Percentiles rank a stretch among this genome's conserved stretches.
Evolutionary conservation across 2,113 vertebrate genomes (phyloP).

Genomic region (Sialia sialis): DNA sequence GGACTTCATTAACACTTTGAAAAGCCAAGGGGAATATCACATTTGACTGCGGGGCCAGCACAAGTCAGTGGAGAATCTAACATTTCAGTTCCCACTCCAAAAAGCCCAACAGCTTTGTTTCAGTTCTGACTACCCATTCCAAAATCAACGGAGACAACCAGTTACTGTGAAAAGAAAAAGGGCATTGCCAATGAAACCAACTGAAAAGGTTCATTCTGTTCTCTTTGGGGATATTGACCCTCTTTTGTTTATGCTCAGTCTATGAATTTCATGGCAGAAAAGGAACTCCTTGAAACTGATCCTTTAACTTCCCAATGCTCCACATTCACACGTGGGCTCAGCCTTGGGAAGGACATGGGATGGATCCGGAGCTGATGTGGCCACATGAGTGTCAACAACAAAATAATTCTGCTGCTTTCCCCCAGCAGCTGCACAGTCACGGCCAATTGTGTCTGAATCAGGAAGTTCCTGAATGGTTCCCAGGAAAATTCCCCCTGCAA

Average conservation of each 20-base stretch:
- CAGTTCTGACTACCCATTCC: background rate
- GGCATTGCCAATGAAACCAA: background rate
- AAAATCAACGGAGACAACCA: conserved; percentile 18
- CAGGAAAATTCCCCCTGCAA: background rate
- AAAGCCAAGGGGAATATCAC: conserved; percentile 46
- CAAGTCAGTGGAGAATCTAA: conserved; percentile 29
- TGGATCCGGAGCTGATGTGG: background rate
- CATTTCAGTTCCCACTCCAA: conserved; percentile 24
- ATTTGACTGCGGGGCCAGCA: background rate
- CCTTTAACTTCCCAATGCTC: background rate
- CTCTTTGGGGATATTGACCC: background rate
- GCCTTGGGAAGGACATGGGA: background rate
- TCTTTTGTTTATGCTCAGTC: background rate
- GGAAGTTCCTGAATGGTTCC: background rate
- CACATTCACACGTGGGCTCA: background rate
- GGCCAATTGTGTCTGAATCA: background rate
- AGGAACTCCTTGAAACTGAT: background rate
- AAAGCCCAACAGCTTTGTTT: background rate
- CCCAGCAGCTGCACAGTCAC: background rate
- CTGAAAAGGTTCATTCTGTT: conserved; percentile 9
- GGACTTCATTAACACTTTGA: conserved; percentile 46
- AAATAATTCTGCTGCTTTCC: background rate
- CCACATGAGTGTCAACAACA: background rate
- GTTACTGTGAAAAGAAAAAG: background rate
- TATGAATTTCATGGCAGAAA: background rate